These are phyloP conservation scores for Tanaodytes sp. DNA, from an alignment of 2,888 invertebrate genomes.

Conservation along the genomic window DNA sequence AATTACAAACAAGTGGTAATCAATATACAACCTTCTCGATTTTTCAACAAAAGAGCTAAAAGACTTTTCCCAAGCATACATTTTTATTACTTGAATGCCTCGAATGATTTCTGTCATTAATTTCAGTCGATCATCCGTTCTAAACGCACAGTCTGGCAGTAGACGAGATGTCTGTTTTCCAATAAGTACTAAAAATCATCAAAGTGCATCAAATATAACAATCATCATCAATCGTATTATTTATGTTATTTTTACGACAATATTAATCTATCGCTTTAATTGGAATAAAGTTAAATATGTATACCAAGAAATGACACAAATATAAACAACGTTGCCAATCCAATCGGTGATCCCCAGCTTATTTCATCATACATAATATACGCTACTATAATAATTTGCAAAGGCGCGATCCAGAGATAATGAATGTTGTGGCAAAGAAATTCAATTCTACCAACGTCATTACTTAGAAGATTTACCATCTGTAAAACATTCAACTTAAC, in stretches of 20 bases:
- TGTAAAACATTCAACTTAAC: no score
- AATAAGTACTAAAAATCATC: slow-evolving; percentile 58
- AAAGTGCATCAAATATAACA: no score
- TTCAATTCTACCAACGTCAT: slow-evolving; percentile 85
- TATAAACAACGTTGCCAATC: slow-evolving; percentile 66
- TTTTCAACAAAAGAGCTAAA: slow-evolving; percentile 79
- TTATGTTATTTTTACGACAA: no score
- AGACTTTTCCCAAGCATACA: slow-evolving; percentile 90
- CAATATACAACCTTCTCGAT: slow-evolving; percentile 72
- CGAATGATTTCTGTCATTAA: slow-evolving; percentile 92
- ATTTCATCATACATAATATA: slow-evolving; percentile 74
- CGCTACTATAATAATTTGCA: slow-evolving; percentile 79
- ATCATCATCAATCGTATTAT: no score
- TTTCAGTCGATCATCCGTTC: slow-evolving; percentile 88
- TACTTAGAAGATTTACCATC: slow-evolving; percentile 80
- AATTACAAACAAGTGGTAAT: no score
- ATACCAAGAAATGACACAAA: slow-evolving; percentile 72
- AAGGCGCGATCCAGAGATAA: slow-evolving; percentile 84
- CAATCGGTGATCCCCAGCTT: slow-evolving; percentile 75
- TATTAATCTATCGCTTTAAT: no score
- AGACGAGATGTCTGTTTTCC: slow-evolving; percentile 70
- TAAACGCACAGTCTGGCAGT: slow-evolving; percentile 81
- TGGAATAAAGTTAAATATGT: slow-evolving; percentile 1
- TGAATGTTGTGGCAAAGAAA: slow-evolving; percentile 76
- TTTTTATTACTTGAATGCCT: slow-evolving; percentile 89